Base-by-base conservation (phyloP, 2,888 invertebrate genomes). In the Hermodice carunculata region DNA sequence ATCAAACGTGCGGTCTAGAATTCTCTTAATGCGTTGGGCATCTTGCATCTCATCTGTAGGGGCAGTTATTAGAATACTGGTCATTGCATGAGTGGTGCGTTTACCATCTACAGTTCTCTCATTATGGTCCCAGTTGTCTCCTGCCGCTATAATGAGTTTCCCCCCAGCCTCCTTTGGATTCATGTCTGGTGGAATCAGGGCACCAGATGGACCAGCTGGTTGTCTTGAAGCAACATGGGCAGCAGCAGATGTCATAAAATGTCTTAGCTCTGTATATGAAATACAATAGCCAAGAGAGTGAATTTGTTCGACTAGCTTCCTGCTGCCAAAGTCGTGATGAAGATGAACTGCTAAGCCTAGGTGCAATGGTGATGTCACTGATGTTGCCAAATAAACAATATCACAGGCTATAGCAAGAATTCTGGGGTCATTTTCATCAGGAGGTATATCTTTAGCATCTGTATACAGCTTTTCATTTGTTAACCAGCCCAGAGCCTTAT, bases 111-210 rank as follows among this genome's bases (percentile, higher is more conserved):
- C 42, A 22, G 54, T 54, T 14, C 32, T 37, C 54, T 54, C 54
- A 24, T 54, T 54, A 24, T 54, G 54, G 40, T 54, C 54, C 54
- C 54, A 54, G 54, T 54, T 54, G 40, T 54, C 54, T 22, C 40
- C 54, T 37, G 54, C 54, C 19, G 34, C 37, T 17, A 54, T 17
- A 24, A 54, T 37, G 19, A 54, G 22, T n/a, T 40, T 37, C 26
- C 54, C 54, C 8, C 54, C 34, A 29, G 14, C 49, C 17, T 49
- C 24, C n/a, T 49, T 49, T n/a, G 17, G 32, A 26, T 8, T 54
- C 19, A 42, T 14, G 22, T 54, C 54, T 22, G 32, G 54, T 14
- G 54, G 54, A 32, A 54, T 14, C 22, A 37, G 40, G 22, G 40
- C 37, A 22, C 40, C 40, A 37, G 40, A 40, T 22, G 42, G 54